Conservation (phyloP, 53 echinoderm and acorn worm species). For the Arbacia lixula region DNA sequence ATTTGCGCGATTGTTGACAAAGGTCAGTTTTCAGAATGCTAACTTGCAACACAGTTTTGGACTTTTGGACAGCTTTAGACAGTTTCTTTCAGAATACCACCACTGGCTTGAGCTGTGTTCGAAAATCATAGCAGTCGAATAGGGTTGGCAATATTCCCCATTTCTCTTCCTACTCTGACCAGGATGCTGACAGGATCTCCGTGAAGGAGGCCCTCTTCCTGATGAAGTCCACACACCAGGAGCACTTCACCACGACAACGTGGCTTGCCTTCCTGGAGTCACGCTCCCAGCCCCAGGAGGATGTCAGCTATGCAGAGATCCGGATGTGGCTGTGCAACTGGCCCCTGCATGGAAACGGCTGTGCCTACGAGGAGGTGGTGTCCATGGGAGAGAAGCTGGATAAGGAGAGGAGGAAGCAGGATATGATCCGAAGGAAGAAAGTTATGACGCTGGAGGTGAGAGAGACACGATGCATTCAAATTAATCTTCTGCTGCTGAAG, state of each 20-base stretch:
- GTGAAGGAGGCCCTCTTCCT: slow-evolving; percentile 87
- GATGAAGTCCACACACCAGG: slow-evolving; percentile 92
- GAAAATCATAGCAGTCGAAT: too few relatives aligned
- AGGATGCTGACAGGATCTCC: slow-evolving; percentile 75
- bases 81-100: too few relatives aligned
- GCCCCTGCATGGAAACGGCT: slow-evolving; percentile 55
- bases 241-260: slow-evolving; percentile 80
- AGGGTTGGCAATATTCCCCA: too few relatives aligned
- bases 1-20: too few relatives aligned
- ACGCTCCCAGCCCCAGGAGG: slow-evolving; percentile 66
- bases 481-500: too few relatives aligned
- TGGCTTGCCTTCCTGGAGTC: slow-evolving; percentile 88
- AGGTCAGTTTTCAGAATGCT: too few relatives aligned
- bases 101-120: too few relatives aligned
- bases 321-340: slow-evolving; percentile 92
- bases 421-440: slow-evolving; percentile 78
- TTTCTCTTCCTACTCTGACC: neutral
- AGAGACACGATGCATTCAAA: too few relatives aligned
- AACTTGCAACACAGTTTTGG: too few relatives aligned
- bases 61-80: too few relatives aligned
- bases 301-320: slow-evolving; percentile 82
- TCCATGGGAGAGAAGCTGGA: slow-evolving; percentile 70
- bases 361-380: slow-evolving; percentile 58
- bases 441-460: slow-evolving; percentile 84
- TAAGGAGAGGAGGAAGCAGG: slow-evolving; percentile 72